A percentile compares a stretch with the other conserved stretches of the same genome.
Evolutionary conservation across 2,113 vertebrate species (phyloP).

Genomic region (Orycteropus afer): DNA sequence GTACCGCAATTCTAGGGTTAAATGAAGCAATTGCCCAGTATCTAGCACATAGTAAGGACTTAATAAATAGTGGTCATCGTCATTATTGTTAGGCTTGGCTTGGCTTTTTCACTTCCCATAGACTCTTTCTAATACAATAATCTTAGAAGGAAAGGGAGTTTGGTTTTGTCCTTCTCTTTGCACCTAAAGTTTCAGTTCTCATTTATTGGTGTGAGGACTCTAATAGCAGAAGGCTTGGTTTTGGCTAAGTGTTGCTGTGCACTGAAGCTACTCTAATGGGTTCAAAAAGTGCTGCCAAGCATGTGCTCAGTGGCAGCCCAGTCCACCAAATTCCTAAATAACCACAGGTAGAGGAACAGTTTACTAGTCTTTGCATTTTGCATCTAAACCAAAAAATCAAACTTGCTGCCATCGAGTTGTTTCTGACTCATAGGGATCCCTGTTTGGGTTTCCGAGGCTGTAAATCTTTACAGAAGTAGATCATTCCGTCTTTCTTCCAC

Average conservation of each 20-base stretch:
- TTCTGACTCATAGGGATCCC: too few species aligned
- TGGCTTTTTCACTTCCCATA: constrained; percentile 28
- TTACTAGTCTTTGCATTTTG: constrained; percentile 22
- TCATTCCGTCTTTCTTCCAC: too few species aligned
- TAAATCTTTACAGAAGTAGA: too few species aligned
- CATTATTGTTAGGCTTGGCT: neutral
- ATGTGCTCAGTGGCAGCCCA: neutral
- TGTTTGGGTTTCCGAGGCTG: too few species aligned
- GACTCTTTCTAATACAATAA: constrained; percentile 21
- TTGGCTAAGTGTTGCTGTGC: neutral
- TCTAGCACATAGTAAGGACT: constrained; percentile 50
- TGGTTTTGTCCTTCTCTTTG: neutral
- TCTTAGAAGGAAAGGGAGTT: neutral
- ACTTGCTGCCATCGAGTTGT: too few species aligned
- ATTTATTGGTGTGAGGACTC: constrained; percentile 35
- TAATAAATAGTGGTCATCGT: constrained; percentile 53
- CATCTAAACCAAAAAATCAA: too few species aligned
- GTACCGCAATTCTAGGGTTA: constrained; percentile 44
- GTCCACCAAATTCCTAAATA: neutral
- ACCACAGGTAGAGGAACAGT: neutral
- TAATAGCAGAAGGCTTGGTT: constrained; percentile 38
- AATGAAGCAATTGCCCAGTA: constrained; percentile 16
- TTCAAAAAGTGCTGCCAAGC: neutral
- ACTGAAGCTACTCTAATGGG: neutral
- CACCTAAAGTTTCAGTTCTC: constrained; percentile 39